A percentile compares a stretch with the other conserved stretches of the same genome.
Evolutionary conservation across 2,113 vertebrate genomes (phyloP).

Genomic region (Sylvietta virens): DNA sequence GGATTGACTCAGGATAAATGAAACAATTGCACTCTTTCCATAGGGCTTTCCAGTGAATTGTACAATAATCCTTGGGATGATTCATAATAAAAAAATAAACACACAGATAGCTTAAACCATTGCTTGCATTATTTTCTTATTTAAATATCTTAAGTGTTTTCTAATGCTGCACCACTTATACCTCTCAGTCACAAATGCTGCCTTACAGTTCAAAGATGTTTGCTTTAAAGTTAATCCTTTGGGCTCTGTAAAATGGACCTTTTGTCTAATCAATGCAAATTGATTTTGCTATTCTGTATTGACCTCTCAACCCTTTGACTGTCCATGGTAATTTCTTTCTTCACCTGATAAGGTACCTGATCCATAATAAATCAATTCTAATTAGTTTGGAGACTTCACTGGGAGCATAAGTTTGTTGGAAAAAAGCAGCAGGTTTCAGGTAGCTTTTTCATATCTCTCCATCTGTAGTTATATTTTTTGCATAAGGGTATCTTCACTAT

Average conservation of each 20-base stretch:
- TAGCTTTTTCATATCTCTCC: conserved; percentile 45
- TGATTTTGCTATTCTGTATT: conserved; percentile 97
- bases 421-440: conserved; percentile 63
- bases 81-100: conserved; percentile 68
- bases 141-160: conserved; percentile 65
- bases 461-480: conserved; percentile 25
- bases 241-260: conserved; percentile 96
- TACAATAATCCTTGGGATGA: conserved; percentile 56
- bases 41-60: conserved; percentile 60
- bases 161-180: conserved; percentile 62
- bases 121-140: conserved; percentile 59
- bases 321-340: conserved; percentile 91
- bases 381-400: conserved; percentile 88
- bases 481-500: not conserved
- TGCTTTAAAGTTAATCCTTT: conserved; percentile 92
- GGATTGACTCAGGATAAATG: conserved; percentile 60
- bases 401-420: conserved; percentile 74
- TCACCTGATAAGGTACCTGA: conserved; percentile 97
- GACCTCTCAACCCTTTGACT: conserved; percentile 89
- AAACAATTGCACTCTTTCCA: conserved; percentile 54
- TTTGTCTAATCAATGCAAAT: conserved; percentile 98
- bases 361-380: conserved; percentile 99
- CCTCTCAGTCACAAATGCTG: conserved; percentile 68
- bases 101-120: conserved; percentile 62
- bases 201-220: conserved; percentile 86